Base-by-base conservation (phyloP, 2,797 vertebrate genomes). In the Adelosebastes latens region DNA sequence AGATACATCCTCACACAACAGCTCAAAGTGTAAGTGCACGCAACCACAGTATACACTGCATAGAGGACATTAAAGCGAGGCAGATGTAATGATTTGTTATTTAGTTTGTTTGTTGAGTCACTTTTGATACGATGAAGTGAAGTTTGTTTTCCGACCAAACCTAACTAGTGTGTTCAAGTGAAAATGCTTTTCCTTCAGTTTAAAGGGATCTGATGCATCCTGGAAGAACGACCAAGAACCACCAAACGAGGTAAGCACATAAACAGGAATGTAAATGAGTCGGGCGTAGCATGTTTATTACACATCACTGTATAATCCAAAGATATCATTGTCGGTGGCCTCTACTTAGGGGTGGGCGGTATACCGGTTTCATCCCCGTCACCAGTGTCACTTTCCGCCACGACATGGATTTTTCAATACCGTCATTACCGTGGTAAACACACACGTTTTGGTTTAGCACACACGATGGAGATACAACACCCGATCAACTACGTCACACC, bases 151-250 rank as follows among this genome's bases (percentile, higher is more conserved):
- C 2, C 0, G 39, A 46, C 42, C 42, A 7, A 46, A 46, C 42
- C 16, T 46, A 8, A 46, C 42, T 1, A 39, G 12, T 39, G 36
- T 12, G 42, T 59, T 39, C 2, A 42, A 32, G 18, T 70, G 27
- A 52, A 78, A 60, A n/a, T 63, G 4, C 22, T 77, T 79, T 62
- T 60, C 14, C 77, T 84, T 52, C 72, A 99, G 98, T 73, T 91
- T 94, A 0, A 97, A 94, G 86, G 98, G 98, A 75, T 99, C 98
- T 11, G 98, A 99, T 94, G 98, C 98, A 0, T 99, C 98, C 4
- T 99, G 98, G 98, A 97, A 97, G 87, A 97, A 99, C 67, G 98
- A 99, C 79, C 97, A 97, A 72, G 98, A 99, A 31, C 98, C 98
- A 29, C 98, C 98, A 29, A 82, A 59, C 67, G 98, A 99, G 90